phyloP scores from a whole-genome alignment of 2,113 vertebrate species.

The Enhydra lutris region DNA sequence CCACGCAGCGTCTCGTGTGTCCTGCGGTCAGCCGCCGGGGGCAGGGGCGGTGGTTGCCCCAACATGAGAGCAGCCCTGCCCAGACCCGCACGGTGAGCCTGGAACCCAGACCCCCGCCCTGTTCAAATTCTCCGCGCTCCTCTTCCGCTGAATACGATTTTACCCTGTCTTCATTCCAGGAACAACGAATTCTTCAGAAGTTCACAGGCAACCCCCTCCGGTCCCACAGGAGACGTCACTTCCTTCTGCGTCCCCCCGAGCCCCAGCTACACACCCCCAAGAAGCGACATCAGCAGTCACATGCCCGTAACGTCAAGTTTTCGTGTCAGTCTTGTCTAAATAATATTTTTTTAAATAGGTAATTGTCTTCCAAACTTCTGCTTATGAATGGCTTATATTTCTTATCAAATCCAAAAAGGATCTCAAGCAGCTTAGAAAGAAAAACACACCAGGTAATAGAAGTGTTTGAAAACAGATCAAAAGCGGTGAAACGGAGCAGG shows the following conservation, averaged over 20 bases:
- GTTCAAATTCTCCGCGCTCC: not conserved
- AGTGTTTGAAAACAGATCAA: not conserved
- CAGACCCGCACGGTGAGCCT: rapidly evolving
- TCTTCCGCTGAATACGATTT: too few species aligned
- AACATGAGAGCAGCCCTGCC: not conserved
- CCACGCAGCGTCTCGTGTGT: rapidly evolving
- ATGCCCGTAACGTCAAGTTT: rapidly evolving
- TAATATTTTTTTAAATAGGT: not conserved
- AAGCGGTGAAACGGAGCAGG: not conserved
- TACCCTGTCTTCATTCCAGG: not conserved
- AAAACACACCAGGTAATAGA: not conserved
- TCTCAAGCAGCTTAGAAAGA: not conserved
- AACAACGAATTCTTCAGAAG: too few species aligned
- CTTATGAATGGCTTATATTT: not conserved
- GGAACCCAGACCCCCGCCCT: rapidly evolving
- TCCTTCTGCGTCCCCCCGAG: too few species aligned
- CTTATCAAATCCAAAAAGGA: not conserved
- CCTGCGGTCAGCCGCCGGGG: not conserved
- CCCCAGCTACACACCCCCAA: rapidly evolving
- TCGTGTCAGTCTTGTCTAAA: too few species aligned
- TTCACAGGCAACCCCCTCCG: not conserved
- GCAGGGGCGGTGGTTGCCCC: rapidly evolving
- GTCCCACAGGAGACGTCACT: rapidly evolving
- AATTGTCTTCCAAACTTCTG: not conserved
- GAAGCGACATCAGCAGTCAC: rapidly evolving